phyloP scores from a whole-genome alignment of 1,140 invertebrate genomes.

The Uloborus diversus region DNA sequence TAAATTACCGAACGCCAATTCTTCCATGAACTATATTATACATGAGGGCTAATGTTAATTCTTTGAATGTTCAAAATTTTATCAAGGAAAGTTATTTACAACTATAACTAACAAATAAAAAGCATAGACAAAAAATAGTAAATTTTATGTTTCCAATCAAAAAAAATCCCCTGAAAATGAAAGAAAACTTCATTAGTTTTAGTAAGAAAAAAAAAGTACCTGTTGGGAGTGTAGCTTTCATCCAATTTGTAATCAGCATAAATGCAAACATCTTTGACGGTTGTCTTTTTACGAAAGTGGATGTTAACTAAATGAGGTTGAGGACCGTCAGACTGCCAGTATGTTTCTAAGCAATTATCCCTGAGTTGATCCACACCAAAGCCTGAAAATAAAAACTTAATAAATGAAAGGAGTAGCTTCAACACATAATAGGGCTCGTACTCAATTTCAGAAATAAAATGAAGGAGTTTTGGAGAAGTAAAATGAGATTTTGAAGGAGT shows the following conservation, averaged over 20 bases:
- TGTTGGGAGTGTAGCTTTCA: slow-evolving; percentile 98
- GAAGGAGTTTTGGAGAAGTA: no score
- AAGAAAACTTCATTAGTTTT: background rate
- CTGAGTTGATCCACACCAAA: slow-evolving; percentile 97
- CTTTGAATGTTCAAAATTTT: no score
- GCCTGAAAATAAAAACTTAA: slow-evolving; percentile 69
- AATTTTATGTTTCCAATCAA: no score
- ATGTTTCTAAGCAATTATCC: slow-evolving; percentile 95
- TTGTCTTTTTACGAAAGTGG: slow-evolving; percentile 95
- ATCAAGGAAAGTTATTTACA: no score
- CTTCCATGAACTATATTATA: no score
- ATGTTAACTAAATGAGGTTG: slow-evolving; percentile 98
- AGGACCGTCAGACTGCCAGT: slow-evolving; percentile 99
- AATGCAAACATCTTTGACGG: slow-evolving; percentile 93
- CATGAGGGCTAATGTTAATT: no score
- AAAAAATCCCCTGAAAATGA: no score
- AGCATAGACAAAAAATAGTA: no score
- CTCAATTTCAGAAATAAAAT: no score
- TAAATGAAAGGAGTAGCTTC: background rate
- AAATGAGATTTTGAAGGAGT: no score
- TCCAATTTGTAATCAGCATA: slow-evolving; percentile 98
- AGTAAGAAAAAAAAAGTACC: slow-evolving; percentile 65
- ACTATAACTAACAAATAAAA: no score
- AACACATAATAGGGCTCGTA: background rate
- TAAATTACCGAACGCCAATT: no score